Evolutionary conservation across 2,113 vertebrate genomes (phyloP).

Genomic region (human (Homo sapiens)): DNA sequence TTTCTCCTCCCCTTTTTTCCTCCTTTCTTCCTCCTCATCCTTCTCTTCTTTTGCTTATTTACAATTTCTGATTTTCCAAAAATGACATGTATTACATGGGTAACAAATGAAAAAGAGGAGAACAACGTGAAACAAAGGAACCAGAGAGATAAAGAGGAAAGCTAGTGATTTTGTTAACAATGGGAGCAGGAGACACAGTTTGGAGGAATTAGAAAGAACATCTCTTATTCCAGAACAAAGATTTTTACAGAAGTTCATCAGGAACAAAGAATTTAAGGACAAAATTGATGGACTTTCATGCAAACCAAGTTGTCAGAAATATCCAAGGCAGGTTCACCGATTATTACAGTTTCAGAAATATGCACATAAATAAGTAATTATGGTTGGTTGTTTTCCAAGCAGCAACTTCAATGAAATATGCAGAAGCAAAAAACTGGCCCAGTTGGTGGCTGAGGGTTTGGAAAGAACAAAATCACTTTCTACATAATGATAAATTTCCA

Average conservation of each 20-base stretch:
- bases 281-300: neutral
- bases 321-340: neutral
- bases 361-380: neutral
- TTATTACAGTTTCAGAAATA: conserved; percentile 1
- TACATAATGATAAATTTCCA: neutral
- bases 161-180: neutral
- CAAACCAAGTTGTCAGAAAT: conserved; percentile 6
- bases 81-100: neutral
- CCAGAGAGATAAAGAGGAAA: neutral
- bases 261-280: neutral
- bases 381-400: conserved; percentile 6
- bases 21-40: neutral
- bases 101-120: neutral
- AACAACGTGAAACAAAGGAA: neutral
- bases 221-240: conserved; percentile 28
- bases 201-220: conserved; percentile 16
- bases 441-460: neutral
- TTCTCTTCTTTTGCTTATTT: conserved; percentile 27
- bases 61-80: conserved; percentile 18
- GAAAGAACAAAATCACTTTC: conserved; percentile 33
- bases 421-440: neutral
- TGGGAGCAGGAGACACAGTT: neutral
- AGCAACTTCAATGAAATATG: conserved; percentile 28
- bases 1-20: neutral
- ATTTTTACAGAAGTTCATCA: conserved; percentile 9